Conservation (phyloP, 2,113 vertebrate species). For the Carassius carassius region DNA sequence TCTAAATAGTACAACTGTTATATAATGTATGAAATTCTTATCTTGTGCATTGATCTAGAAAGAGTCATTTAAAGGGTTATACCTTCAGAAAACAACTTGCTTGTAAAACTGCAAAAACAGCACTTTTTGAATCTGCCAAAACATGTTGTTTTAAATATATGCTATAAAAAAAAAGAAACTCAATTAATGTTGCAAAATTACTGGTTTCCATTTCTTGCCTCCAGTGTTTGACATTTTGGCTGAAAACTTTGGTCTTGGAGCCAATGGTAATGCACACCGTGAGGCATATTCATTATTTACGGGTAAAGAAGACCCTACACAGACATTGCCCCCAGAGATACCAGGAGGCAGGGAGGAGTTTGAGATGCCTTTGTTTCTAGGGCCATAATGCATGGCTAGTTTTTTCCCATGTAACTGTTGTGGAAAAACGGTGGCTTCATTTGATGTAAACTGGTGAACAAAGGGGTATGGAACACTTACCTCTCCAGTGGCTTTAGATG, state of each 20-base stretch:
- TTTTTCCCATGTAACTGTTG: constrained; percentile 68
- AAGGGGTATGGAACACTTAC: constrained; percentile 72
- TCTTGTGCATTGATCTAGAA: neutral
- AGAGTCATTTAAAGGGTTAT: neutral
- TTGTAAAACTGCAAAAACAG: neutral
- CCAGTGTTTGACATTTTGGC: constrained; percentile 86
- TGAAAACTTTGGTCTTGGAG: constrained; percentile 92
- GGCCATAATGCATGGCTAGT: constrained; percentile 62
- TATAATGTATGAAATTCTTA: neutral
- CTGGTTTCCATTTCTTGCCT: constrained; percentile 91
- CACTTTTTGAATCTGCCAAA: neutral
- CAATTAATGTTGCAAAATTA: constrained; percentile 78
- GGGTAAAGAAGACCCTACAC: constrained; percentile 74
- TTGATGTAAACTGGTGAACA: constrained; percentile 57
- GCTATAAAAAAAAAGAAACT: neutral
- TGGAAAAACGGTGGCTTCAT: constrained; percentile 23
- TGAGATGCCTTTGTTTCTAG: constrained; percentile 64
- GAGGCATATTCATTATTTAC: constrained; percentile 76
- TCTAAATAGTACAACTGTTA: neutral
- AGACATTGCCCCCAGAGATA: constrained; percentile 59
- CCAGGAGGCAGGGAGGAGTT: constrained; percentile 42
- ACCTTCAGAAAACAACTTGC: neutral
- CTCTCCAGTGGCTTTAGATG: constrained; percentile 74
- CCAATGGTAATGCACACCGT: constrained; percentile 77
- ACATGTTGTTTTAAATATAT: neutral